These are phyloP conservation scores for Oryzias dopingdopingensis DNA, from an alignment of 2,797 vertebrate genomes.

Conservation along the genomic window DNA sequence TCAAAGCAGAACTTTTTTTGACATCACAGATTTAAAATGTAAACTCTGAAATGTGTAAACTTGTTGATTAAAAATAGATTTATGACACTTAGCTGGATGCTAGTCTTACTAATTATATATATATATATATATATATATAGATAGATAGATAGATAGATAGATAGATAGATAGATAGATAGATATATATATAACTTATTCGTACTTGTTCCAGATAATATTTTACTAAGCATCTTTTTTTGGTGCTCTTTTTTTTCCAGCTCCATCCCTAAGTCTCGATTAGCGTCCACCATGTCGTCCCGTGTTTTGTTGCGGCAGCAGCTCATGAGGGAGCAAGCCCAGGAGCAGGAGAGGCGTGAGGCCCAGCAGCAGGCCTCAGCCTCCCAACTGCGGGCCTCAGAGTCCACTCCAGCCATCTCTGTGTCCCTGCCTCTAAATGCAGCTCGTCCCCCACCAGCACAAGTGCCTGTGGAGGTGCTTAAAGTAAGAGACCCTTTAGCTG, in stretches of 20 bases:
- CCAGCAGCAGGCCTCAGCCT: conserved; percentile 80
- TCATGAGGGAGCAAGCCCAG: conserved; percentile 90
- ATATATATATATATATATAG: too few relatives aligned
- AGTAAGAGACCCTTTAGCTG: conserved; percentile 65
- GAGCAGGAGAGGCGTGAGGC: conserved; percentile 89
- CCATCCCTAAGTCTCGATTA: conserved; percentile 35
- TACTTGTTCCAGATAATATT: not conserved
- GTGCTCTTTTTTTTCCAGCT: conserved; percentile 13
- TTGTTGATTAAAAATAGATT: too few relatives aligned
- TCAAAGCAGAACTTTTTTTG: too few relatives aligned
- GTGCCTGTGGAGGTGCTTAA: conserved; percentile 91
- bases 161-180: too few relatives aligned
- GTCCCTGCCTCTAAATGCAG: conserved; percentile 65
- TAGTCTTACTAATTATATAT: too few relatives aligned
- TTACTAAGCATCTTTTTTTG: not conserved
- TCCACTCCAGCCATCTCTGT: conserved; percentile 87
- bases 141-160: too few relatives aligned
- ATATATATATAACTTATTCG: not conserved
- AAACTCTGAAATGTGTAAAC: too few relatives aligned
- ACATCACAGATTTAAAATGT: too few relatives aligned
- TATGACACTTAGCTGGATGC: too few relatives aligned
- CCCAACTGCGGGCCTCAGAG: conserved; percentile 72
- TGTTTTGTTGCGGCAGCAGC: conserved; percentile 88
- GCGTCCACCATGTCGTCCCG: conserved; percentile 79
- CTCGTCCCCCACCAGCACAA: conserved; percentile 82